phyloP scores from a whole-genome alignment of 2,888 invertebrate genomes.

The Baronia brevicornis region DNA sequence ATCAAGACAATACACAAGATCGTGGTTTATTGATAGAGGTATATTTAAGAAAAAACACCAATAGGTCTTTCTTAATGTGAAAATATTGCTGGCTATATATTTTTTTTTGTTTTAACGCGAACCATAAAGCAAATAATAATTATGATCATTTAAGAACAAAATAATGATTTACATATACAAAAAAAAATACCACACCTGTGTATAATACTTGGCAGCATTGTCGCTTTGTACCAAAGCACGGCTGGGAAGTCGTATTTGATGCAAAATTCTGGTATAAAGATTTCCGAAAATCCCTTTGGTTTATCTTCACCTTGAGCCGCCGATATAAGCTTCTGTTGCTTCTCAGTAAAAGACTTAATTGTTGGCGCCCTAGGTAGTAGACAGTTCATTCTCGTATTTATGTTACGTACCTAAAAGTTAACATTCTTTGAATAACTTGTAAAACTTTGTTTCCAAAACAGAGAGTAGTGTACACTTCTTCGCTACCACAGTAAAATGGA shows the following conservation, averaged over 20 bases:
- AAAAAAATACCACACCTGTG: conserved; percentile 79
- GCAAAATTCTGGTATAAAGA: conserved; percentile 92
- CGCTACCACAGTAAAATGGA: too few relatives aligned
- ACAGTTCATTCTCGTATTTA: conserved; percentile 62
- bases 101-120: too few relatives aligned
- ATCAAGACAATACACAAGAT: too few relatives aligned
- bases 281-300: conserved; percentile 67
- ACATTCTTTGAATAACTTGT: too few relatives aligned
- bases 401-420: conserved; percentile 48
- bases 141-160: conserved; percentile 1
- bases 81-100: too few relatives aligned
- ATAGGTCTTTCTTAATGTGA: too few relatives aligned
- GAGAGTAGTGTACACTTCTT: too few relatives aligned
- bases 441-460: too few relatives aligned
- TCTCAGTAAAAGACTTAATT: conserved; percentile 45
- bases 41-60: too few relatives aligned
- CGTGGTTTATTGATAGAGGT: too few relatives aligned
- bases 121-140: too few relatives aligned
- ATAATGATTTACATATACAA: conserved; percentile 6
- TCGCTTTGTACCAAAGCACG: conserved; percentile 89
- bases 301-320: conserved; percentile 64
- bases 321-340: conserved; percentile 45
- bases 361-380: conserved; percentile 57
- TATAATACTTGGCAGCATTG: conserved; percentile 88
- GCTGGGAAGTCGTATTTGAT: conserved; percentile 81